Conservation (phyloP, 2,888 invertebrate species). For the Athalia circularis region DNA sequence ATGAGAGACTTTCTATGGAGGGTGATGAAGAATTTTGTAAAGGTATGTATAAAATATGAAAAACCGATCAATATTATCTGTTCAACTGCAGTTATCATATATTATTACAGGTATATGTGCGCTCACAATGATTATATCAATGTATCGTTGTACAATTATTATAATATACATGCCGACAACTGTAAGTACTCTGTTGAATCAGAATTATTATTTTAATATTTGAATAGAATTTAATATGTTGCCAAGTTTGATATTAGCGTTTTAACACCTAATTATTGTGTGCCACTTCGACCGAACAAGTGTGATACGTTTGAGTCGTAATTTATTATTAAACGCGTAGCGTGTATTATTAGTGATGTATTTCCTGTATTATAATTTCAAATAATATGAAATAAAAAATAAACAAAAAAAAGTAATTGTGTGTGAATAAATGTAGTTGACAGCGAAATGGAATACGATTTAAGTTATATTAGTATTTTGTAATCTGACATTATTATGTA, state of each 20-base stretch:
- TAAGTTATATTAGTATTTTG: constrained; percentile 19
- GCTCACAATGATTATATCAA: no score
- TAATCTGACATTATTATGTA: constrained; percentile 22
- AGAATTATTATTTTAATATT: background rate
- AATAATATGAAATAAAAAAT: background rate
- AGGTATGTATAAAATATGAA: no score
- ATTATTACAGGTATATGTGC: no score
- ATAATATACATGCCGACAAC: constrained; percentile 12
- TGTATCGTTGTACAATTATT: background rate
- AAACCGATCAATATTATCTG: background rate
- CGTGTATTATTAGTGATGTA: background rate
- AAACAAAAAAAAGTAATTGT: constrained; percentile 8
- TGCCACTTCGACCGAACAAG: no score
- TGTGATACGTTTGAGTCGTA: background rate
- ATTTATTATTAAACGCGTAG: no score
- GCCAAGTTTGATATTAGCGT: no score
- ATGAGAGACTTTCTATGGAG: no score
- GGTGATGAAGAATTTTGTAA: no score
- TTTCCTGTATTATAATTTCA: background rate
- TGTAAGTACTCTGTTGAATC: background rate
- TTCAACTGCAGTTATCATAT: no score
- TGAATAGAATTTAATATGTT: background rate
- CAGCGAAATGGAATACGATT: constrained; percentile 21
- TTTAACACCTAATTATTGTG: no score
- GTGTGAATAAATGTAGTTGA: background rate